A percentile compares a stretch with the other conserved stretches of the same genome.
Conservation (phyloP, 2,113 vertebrate genomes). For the Ochotona curzoniae region DNA sequence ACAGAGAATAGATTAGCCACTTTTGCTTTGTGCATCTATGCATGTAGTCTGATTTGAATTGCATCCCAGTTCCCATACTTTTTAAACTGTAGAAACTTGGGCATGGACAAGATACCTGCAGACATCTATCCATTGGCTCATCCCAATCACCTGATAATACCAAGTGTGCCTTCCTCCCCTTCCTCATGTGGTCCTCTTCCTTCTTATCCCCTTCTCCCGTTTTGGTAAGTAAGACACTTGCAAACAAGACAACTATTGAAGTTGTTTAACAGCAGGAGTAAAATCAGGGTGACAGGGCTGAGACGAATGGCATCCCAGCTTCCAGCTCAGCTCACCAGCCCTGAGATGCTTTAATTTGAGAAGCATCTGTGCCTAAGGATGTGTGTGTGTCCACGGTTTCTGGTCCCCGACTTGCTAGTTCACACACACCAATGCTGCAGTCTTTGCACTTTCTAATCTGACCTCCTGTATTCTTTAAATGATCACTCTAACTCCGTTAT, state of each 20-base stretch:
- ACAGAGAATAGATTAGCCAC: not conserved
- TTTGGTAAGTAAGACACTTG: not conserved
- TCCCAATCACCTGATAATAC: not conserved
- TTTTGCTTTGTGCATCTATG: not conserved
- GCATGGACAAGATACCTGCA: too few species aligned
- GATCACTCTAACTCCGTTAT: not conserved
- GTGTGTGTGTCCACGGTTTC: not conserved
- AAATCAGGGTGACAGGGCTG: not conserved
- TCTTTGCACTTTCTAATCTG: fast-evolving
- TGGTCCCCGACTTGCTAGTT: slow-evolving; percentile 25
- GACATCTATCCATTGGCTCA: not conserved
- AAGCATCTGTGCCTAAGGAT: not conserved
- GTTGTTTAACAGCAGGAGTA: too few species aligned
- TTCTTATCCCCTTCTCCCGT: not conserved
- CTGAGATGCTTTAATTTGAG: not conserved
- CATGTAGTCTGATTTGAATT: too few species aligned
- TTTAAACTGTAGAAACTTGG: too few species aligned
- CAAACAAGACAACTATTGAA: too few species aligned
- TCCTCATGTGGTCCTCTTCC: not conserved
- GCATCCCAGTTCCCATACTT: fast-evolving
- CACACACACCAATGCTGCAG: slow-evolving; percentile 22
- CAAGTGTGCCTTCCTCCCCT: too few species aligned
- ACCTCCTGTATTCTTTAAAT: not conserved
- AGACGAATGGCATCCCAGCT: not conserved
- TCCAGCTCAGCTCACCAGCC: not conserved